Evolutionary conservation across 2,113 vertebrate genomes (phyloP).

Genomic region (Miniopterus natalensis): DNA sequence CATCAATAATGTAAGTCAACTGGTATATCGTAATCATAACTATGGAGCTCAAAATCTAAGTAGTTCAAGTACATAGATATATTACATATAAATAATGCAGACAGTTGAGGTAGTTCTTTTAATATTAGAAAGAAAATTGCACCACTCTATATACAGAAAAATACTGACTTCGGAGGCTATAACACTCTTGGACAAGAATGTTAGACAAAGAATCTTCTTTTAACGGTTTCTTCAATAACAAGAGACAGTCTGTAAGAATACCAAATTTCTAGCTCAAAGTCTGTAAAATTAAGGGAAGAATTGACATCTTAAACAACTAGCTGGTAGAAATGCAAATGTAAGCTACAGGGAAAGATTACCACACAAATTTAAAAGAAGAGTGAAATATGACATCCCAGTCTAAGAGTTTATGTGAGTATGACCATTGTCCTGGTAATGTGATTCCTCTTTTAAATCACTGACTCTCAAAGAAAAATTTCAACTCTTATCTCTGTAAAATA

Average conservation of each 20-base stretch:
- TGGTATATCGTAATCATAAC: constrained; percentile 59
- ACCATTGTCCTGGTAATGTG: constrained; percentile 41
- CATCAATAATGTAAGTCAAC: constrained; percentile 61
- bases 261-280: constrained; percentile 47
- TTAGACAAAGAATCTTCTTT: constrained; percentile 53
- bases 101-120: constrained; percentile 21
- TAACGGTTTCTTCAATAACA: constrained; percentile 57
- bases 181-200: constrained; percentile 14
- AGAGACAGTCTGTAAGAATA: constrained; percentile 31
- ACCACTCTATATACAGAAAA: background rate
- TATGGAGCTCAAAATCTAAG: constrained; percentile 64
- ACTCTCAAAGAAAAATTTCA: constrained; percentile 71
- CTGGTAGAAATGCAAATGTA: constrained; percentile 51
- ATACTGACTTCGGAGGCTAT: background rate
- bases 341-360: constrained; percentile 22
- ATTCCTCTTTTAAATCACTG: constrained; percentile 76
- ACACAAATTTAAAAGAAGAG: constrained; percentile 23
- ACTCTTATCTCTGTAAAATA: constrained; percentile 75
- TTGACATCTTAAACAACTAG: background rate
- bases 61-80: constrained; percentile 40
- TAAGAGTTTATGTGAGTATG: constrained; percentile 32
- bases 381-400: background rate
- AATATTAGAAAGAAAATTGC: constrained; percentile 54
- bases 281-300: constrained; percentile 35
- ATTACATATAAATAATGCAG: constrained; percentile 67